These are phyloP conservation scores for Vollenhovia emeryi DNA, from an alignment of 1,140 invertebrate species.

Conservation along the genomic window DNA sequence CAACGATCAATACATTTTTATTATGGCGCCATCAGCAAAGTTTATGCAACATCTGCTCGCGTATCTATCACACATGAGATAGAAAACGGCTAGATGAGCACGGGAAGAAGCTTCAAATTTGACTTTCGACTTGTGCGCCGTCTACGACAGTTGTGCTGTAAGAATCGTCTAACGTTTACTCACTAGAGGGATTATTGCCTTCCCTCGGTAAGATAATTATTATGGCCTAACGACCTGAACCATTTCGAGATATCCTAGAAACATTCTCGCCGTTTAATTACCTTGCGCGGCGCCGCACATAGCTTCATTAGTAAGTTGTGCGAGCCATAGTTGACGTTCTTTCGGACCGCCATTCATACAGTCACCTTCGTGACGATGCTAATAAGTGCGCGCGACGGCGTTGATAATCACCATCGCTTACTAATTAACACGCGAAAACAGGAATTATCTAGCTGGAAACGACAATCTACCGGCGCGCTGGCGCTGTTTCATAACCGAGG, in stretches of 20 bases:
- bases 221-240: background rate
- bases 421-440: slow-evolving; percentile 45
- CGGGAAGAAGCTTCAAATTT: background rate
- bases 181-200: background rate
- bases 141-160: background rate
- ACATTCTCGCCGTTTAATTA: slow-evolving; percentile 35
- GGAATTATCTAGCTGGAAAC: slow-evolving; percentile 31
- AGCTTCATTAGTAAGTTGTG: slow-evolving; percentile 44
- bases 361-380: slow-evolving; percentile 43
- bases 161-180: background rate
- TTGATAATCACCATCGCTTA: slow-evolving; percentile 42
- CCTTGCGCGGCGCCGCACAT: slow-evolving; percentile 1
- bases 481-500: background rate
- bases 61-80: too few species aligned
- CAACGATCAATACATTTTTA: background rate
- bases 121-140: background rate
- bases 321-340: slow-evolving; percentile 33
- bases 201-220: background rate
- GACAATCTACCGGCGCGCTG: background rate
- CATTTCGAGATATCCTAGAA: slow-evolving; percentile 20
- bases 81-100: too few species aligned
- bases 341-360: slow-evolving; percentile 10
- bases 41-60: background rate
- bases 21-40: background rate
- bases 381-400: slow-evolving; percentile 50